Percentiles rank a stretch among this genome's conserved stretches.
Evolutionary conservation across 1,140 invertebrate species (phyloP).

Genomic region (Eurosta solidaginis): DNA sequence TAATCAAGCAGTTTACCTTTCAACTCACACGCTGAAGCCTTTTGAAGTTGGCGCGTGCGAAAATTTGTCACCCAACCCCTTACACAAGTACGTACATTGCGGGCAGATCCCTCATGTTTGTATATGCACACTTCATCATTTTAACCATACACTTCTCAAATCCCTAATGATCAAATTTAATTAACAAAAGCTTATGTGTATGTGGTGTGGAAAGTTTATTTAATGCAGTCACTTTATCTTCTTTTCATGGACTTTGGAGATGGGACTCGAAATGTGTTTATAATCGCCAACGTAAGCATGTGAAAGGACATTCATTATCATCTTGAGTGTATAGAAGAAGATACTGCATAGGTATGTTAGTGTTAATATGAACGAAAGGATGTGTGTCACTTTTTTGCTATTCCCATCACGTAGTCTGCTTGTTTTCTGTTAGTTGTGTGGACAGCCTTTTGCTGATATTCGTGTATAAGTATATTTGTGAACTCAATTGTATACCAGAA

Average conservation of each 20-base stretch:
- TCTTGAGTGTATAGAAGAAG: too few relatives aligned
- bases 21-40: background rate
- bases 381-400: too few relatives aligned
- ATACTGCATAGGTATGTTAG: background rate
- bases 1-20: background rate
- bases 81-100: background rate
- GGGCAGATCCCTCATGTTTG: too few relatives aligned
- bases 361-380: background rate
- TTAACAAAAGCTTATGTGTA: constrained; percentile 28
- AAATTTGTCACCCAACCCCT: background rate
- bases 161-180: constrained; percentile 28
- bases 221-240: background rate
- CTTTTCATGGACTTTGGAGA: background rate
- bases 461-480: too few relatives aligned
- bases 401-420: too few relatives aligned
- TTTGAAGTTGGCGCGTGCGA: background rate
- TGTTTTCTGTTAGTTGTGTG: too few relatives aligned
- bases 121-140: background rate
- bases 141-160: background rate
- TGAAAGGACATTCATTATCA: background rate
- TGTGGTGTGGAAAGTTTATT: constrained; percentile 1
- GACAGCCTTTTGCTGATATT: too few relatives aligned
- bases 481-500: too few relatives aligned
- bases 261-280: constrained; percentile 20
- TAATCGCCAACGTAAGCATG: constrained; percentile 6